Evolutionary conservation across 1,140 invertebrate species (phyloP), one percentile per base, ranked within the genome.

Genomic region (Drosophila pallidifrons): DNA sequence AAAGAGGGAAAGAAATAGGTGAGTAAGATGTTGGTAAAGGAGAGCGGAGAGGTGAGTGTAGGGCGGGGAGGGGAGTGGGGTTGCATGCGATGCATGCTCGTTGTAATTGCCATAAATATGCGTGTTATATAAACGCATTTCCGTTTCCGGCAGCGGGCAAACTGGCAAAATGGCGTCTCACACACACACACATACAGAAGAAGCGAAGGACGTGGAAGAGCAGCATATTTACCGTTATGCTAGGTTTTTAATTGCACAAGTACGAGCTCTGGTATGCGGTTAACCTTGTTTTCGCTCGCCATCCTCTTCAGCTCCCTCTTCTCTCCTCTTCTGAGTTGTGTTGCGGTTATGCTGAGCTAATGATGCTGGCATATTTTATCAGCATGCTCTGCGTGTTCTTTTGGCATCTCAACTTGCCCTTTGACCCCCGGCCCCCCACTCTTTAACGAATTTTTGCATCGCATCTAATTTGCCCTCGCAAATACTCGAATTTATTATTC

Each of bases 101-200:
- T 64, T 35, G 51, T 77, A 80, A 77, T 83, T 73, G 68, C 77
- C 66, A 75, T 59, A 72, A 60, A 68, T 54, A 67, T 61, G 59
- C 67, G 67, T 76, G 64, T 64, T 79, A 63, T 55, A 35, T 78
- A 55, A 58, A 54, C 67, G 67, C 81, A 52, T 47, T 82, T 83
- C 63, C 75, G 80, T 58, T 83, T 82, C 69, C 64, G 63, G 35
- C 52, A 51, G 52, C 45, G 11, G 45, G 61, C 45, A 35, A 67
- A 67, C 52, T 60, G 20, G 38, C 65, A 75, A 75, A 68, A 61
- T 68, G 65, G 55, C 49, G 57, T 5, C 35, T 54, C 16, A 47
- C 35, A 70, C 47, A 32, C 47, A 32, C 35, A 8, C 10, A 10
- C 45, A 61, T 5, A 32, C 7, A 11, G 10, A 2, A 30, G 20